phyloP scores from a whole-genome alignment of 2,797 vertebrate genomes.

The Helicolenus hilgendorfi region DNA sequence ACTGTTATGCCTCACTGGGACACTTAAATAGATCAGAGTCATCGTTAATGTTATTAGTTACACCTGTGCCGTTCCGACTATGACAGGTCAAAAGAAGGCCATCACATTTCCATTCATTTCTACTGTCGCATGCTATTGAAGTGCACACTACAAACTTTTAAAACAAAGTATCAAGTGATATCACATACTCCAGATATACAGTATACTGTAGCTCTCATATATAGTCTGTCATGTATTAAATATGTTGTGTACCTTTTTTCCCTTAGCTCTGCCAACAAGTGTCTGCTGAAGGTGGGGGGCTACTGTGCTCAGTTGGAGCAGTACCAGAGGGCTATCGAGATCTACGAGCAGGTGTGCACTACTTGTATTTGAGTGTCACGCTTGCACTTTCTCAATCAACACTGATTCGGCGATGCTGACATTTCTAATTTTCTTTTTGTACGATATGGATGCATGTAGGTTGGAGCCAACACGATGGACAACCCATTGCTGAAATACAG shows the following conservation, averaged over 20 bases:
- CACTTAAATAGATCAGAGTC: not conserved
- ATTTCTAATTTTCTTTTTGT: not conserved
- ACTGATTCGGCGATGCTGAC: not conserved
- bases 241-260: not conserved
- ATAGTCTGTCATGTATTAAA: not conserved
- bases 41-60: not conserved
- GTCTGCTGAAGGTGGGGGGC: conserved; percentile 97
- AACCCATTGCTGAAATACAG: conserved; percentile 98
- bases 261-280: conserved; percentile 97
- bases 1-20: not conserved
- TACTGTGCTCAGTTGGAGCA: conserved; percentile 98
- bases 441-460: conserved; percentile 80
- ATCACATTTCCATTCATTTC: not conserved
- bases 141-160: not conserved
- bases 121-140: not conserved
- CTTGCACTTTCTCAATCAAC: not conserved
- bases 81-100: not conserved
- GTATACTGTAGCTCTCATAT: not conserved
- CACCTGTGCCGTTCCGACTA: not conserved
- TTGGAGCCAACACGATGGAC: conserved; percentile 98
- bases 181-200: not conserved
- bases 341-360: conserved; percentile 96
- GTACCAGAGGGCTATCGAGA: conserved; percentile 97
- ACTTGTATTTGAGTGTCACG: not conserved
- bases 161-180: not conserved